Evolutionary conservation across 2,888 invertebrate genomes (phyloP).

Genomic region (Carabus problematicus): DNA sequence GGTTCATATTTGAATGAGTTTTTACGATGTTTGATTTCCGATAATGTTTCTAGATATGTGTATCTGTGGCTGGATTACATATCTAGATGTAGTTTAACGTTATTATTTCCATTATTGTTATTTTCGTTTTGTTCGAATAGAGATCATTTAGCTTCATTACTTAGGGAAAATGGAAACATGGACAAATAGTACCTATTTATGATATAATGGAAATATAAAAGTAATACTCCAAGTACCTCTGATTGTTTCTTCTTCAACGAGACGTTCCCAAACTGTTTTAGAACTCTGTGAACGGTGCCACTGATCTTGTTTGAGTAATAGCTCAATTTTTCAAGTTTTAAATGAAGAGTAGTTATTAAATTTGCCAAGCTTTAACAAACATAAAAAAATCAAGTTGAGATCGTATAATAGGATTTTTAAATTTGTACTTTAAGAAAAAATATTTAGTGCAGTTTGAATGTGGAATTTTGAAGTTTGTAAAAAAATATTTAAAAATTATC

Average conservation of each 20-base stretch:
- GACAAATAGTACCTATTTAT: not conserved
- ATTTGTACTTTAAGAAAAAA: constrained; percentile 41
- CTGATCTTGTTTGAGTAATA: constrained; percentile 58
- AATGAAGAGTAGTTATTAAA: constrained; percentile 40
- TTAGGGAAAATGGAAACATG: too few species aligned
- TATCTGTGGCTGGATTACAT: not conserved
- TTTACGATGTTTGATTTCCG: too few species aligned
- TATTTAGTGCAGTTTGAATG: constrained; percentile 37
- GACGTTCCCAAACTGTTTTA: constrained; percentile 32
- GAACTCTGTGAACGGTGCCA: constrained; percentile 33
- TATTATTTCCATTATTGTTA: not conserved
- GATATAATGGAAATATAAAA: not conserved
- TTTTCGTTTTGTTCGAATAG: not conserved
- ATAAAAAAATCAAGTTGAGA: constrained; percentile 33
- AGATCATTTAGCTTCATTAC: too few species aligned
- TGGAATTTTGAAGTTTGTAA: constrained; percentile 32
- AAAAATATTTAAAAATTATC: constrained; percentile 20
- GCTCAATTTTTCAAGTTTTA: constrained; percentile 57
- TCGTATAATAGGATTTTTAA: constrained; percentile 40
- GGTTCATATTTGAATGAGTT: too few species aligned
- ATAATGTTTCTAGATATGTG: too few species aligned
- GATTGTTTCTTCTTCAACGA: constrained; percentile 34
- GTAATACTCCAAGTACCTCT: constrained; percentile 21
- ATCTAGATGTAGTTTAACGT: not conserved
- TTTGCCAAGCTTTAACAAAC: constrained; percentile 41